phyloP scores from a whole-genome alignment of 2,797 vertebrate genomes.

The Pempheris klunzingeri region DNA sequence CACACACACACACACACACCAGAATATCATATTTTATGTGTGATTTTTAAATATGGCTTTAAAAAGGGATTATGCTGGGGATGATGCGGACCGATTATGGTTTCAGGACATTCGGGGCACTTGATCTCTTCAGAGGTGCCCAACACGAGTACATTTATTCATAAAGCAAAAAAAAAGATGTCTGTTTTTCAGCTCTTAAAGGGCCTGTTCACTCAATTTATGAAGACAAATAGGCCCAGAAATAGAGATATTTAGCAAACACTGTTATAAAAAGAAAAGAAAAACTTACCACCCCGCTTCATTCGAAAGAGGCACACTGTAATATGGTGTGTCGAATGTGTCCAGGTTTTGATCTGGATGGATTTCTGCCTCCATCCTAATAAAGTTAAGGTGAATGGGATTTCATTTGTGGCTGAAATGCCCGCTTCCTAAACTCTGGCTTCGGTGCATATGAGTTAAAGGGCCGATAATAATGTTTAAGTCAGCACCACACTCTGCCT shows the following conservation, averaged over 20 bases:
- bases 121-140: constrained; percentile 45
- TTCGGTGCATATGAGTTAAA: neutral
- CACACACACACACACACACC: constrained; percentile 16
- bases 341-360: neutral
- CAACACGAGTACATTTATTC: constrained; percentile 24
- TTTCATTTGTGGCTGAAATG: neutral
- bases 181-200: constrained; percentile 19
- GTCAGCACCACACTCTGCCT: neutral
- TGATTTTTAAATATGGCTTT: constrained; percentile 77
- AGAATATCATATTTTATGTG: constrained; percentile 70
- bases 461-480: constrained; percentile 12
- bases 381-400: neutral
- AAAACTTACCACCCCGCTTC: neutral
- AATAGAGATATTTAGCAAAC: neutral
- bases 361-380: neutral
- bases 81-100: constrained; percentile 57
- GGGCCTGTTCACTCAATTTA: neutral
- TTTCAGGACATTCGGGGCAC: constrained; percentile 56
- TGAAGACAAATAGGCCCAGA: neutral
- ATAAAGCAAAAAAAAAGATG: constrained; percentile 11
- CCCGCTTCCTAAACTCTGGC: neutral
- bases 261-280: neutral
- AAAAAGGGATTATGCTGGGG: constrained; percentile 68
- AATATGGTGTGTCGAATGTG: neutral
- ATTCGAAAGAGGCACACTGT: neutral